Base-by-base conservation (phyloP, 2,797 vertebrate species). In the Scleropages formosus region DNA sequence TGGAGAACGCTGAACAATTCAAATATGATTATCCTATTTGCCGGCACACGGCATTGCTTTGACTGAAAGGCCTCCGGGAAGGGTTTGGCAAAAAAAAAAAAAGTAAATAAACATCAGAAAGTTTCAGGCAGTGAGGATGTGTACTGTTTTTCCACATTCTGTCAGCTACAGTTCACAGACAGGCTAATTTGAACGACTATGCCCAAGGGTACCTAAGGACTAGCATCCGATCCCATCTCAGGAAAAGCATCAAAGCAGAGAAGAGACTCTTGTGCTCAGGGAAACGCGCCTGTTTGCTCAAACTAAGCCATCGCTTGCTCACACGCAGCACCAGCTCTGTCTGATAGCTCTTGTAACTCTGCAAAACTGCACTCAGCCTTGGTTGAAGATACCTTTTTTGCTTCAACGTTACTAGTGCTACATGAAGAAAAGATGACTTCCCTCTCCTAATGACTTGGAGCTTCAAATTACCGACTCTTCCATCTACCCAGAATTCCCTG, bases 401-500 rank as follows among this genome's bases (percentile, higher is more conserved):
- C 22, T 49, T 68, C 65, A 12, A 44, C 46, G 68, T 20, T 49
- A 13, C 11, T 47, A 49, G 44, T 61, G 60, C 31, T 39, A 31
- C 31, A 39, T 12, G 65, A 47, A 22, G 16, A 15, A 46, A 71
- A n/a, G 39, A n/a, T 2, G 31, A 31, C 51, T 72, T 72, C n/a
- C 53, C 46, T 46, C 31, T 47, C 16, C 53, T 44, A 59, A 72
- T 6, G 24, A 58, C 72, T 31, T 58, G 51, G 24, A 58, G 18
- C 16, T 8, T 22, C 69, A 58, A 69, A 20, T 58, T 58, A 56
- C 3, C 31, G 27, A 27, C 24, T 72, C 56, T 51, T 18, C 26
- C n/a, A 31, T 8, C 53, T 72, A 58, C 53, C 26, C 69, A 72
- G 49, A 59, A 72, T 72, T 39, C 69, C 69, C 69, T 58, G 69